Percentiles rank a stretch among this genome's conserved stretches.
These are phyloP conservation scores for Ageneiosus marmoratus DNA, from an alignment of 2,113 vertebrate species.

Conservation along the genomic window DNA sequence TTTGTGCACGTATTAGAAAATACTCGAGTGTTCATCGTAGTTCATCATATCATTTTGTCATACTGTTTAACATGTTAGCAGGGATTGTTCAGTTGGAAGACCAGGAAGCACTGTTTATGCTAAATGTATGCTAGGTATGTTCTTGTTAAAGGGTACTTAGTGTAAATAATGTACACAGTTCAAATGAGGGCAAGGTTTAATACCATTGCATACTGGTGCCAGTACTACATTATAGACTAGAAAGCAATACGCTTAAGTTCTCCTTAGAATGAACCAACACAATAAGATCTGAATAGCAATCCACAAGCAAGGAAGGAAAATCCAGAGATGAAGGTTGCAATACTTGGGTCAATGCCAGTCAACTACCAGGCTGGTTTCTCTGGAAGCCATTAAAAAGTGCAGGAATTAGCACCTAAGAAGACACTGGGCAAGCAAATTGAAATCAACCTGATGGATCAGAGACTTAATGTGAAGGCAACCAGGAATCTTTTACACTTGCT, in stretches of 20 bases:
- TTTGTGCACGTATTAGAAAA: not conserved
- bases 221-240: not conserved
- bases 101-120: no score
- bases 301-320: not conserved
- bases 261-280: not conserved
- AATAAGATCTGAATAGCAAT: not conserved
- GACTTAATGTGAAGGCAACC: not conserved
- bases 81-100: no score
- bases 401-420: not conserved
- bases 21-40: no score
- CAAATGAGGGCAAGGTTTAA: not conserved
- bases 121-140: not conserved
- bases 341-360: not conserved
- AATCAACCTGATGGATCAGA: not conserved
- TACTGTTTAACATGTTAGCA: no score
- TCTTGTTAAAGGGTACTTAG: not conserved
- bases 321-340: not conserved
- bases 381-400: not conserved
- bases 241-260: not conserved
- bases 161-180: not conserved
- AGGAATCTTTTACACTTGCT: not conserved
- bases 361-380: no score
- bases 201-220: not conserved
- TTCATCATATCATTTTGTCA: not conserved
- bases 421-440: not conserved